These are phyloP conservation scores for Cataglyphis rosenhaueri DNA, from an alignment of 2,888 invertebrate species.

Conservation along the genomic window DNA sequence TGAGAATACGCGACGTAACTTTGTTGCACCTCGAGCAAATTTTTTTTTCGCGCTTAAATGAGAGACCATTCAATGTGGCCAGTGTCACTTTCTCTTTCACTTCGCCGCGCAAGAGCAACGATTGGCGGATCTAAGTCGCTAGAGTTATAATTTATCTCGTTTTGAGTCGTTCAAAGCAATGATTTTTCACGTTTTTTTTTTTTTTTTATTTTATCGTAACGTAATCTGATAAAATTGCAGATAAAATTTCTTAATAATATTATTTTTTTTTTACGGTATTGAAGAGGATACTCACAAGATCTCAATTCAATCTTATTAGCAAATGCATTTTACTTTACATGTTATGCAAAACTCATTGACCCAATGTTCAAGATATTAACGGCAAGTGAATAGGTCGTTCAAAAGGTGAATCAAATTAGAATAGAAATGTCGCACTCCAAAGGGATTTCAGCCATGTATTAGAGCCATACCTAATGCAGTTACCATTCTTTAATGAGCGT, in stretches of 20 bases:
- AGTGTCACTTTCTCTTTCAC: constrained; percentile 71
- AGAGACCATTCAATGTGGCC: constrained; percentile 13
- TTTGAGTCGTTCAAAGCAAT: constrained; percentile 18
- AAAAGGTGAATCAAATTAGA: background rate
- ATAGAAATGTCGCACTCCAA: background rate
- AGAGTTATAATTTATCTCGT: constrained; percentile 12
- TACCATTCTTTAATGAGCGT: background rate
- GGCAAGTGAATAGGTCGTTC: background rate
- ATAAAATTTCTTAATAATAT: background rate
- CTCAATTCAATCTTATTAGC: background rate
- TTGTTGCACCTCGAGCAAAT: constrained; percentile 42
- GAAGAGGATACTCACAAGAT: background rate
- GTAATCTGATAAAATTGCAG: background rate
- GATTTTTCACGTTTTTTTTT: background rate
- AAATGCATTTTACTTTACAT: background rate
- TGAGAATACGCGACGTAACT: constrained; percentile 8
- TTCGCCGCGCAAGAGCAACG: constrained; percentile 14
- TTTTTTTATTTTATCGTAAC: background rate
- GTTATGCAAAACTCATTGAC: constrained; percentile 6
- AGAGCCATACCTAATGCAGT: background rate
- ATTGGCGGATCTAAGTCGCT: constrained; percentile 17
- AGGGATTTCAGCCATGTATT: background rate
- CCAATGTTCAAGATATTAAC: background rate
- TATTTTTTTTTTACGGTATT: background rate
- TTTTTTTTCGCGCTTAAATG: constrained; percentile 32